Evolutionary conservation across 2,797 vertebrate species (phyloP).

Genomic region (Micromesistius poutassou): DNA sequence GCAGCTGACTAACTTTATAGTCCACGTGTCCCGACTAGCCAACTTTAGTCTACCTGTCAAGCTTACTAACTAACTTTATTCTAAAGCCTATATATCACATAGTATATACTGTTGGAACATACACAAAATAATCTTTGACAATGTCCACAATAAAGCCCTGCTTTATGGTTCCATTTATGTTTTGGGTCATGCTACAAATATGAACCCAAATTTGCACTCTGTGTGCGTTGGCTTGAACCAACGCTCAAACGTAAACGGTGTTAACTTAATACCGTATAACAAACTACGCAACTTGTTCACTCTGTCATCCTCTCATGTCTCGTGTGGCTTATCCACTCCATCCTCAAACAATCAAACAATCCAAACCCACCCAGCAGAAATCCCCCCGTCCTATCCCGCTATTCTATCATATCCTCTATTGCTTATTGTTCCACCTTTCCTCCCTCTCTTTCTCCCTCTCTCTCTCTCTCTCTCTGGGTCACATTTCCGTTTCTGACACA

Average conservation of each 20-base stretch:
- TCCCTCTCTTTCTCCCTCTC: constrained; percentile 22
- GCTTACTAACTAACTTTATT: neutral
- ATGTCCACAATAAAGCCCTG: too few species aligned
- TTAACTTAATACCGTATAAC: neutral
- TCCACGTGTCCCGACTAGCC: too few species aligned
- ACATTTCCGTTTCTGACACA: constrained; percentile 57
- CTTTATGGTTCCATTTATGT: too few species aligned
- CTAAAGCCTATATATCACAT: too few species aligned
- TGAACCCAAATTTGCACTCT: too few species aligned
- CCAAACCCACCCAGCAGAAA: neutral
- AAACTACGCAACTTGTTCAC: neutral
- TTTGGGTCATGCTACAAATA: too few species aligned
- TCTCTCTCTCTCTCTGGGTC: constrained; percentile 6
- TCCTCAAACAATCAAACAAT: constrained; percentile 13
- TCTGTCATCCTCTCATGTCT: neutral
- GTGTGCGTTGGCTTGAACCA: too few species aligned
- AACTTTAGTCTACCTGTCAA: too few species aligned
- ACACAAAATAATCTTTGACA: too few species aligned
- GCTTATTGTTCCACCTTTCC: constrained; percentile 14
- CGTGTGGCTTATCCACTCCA: neutral
- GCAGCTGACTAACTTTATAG: too few species aligned
- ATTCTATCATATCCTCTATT: constrained; percentile 16
- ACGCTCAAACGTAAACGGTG: neutral
- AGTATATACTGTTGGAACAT: too few species aligned
- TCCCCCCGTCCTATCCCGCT: constrained; percentile 5